Evolutionary conservation across 2,888 invertebrate genomes (phyloP), one percentile per base, ranked within the genome.

Genomic region (Chironomus tentans): DNA sequence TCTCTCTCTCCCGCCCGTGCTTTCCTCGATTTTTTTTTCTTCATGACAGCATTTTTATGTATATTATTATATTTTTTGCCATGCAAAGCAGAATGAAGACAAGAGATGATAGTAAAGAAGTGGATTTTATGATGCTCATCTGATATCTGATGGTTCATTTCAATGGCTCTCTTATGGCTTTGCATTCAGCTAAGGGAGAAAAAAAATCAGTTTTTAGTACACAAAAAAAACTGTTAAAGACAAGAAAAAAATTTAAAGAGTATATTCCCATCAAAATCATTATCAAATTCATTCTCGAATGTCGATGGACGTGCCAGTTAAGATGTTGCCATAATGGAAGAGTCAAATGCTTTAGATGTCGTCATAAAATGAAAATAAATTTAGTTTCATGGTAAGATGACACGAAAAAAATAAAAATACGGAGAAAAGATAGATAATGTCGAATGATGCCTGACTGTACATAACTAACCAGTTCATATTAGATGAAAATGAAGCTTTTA

Each of bases 121-220:
- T 65, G 21, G 65, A 65, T 65, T 65, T 65, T 65, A 65, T 65
- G 65, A 65, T 22, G 22, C 65, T 65, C 65, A 65, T 65, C 65
- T 65, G 65, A 18, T 65, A 65, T 65, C 65, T 65, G 65, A 65
- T 65, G 65, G 65, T 13, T 21, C 5, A 10, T 56, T 56, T 56
- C 56, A 56, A 56, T 15, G 56, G 12, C 62, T 62, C 62, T 18
- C 62, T 62, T 22, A 56, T 15, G 56, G 4, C 62, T 62, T 18
- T 18, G 15, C 18, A 7, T 65, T 65, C 65, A 24, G 18, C 24
- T 24, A n/a, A 38, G 10, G 10, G 38, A 38, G 10, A 10, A 38
- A 38, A 38, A 38, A 38, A 38, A 38, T 28, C 28, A 28, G 28
- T 28, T 28, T 28, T 28, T 28, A 50, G 50, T 6, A n/a, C 50